Percentiles rank a stretch among this genome's conserved stretches.
These are phyloP conservation scores for Festucalex cinctus DNA, from an alignment of 2,113 vertebrate genomes.

Conservation along the genomic window DNA sequence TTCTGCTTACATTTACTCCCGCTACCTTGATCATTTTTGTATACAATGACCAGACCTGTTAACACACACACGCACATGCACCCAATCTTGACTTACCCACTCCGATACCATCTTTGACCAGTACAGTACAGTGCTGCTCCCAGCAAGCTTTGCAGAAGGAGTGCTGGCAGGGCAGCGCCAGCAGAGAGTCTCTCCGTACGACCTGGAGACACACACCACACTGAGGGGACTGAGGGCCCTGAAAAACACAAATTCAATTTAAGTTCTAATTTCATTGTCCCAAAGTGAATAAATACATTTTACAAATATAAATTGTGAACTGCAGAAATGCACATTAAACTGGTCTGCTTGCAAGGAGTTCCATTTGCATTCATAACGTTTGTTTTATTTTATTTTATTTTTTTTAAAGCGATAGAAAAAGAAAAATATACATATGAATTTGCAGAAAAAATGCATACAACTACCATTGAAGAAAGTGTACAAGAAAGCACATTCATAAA, in stretches of 20 bases:
- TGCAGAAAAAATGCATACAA: background rate
- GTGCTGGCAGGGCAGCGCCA: slow-evolving; percentile 94
- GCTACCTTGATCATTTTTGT: no score
- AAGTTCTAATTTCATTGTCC: background rate
- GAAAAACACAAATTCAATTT: slow-evolving; percentile 10
- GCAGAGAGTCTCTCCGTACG: slow-evolving; percentile 89
- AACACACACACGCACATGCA: slow-evolving; percentile 1
- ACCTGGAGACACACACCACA: slow-evolving; percentile 98
- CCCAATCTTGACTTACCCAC: slow-evolving; percentile 81
- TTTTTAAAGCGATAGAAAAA: no score
- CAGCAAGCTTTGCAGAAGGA: slow-evolving; percentile 98
- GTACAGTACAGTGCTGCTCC: slow-evolving; percentile 97
- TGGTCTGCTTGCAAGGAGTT: background rate
- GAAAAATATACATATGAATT: background rate
- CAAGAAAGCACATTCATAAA: background rate
- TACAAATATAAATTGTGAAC: slow-evolving; percentile 5
- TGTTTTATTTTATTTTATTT: no score
- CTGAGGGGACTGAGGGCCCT: slow-evolving; percentile 83
- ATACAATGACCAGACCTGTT: background rate
- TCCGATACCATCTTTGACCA: slow-evolving; percentile 95
- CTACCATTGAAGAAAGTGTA: background rate
- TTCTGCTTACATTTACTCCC: no score
- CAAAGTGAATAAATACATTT: background rate
- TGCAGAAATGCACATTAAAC: background rate
- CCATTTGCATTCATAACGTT: background rate